Percentiles rank a stretch among this genome's conserved stretches.
phyloP scores from a whole-genome alignment of 2,797 vertebrate genomes.

The Muraenolepis orangiensis region DNA sequence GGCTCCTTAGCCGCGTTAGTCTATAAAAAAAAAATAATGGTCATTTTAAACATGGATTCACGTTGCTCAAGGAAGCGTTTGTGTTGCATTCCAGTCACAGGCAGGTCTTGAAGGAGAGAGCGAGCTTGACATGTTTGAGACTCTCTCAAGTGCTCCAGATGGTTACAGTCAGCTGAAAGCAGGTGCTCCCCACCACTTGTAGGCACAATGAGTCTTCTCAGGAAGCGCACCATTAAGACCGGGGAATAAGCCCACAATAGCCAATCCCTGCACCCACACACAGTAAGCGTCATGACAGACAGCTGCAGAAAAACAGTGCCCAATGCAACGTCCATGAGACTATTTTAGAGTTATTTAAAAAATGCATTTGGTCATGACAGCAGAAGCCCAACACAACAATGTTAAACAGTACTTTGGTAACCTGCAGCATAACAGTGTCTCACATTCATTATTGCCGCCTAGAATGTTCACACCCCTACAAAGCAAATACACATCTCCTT shows the following conservation, averaged over 20 bases:
- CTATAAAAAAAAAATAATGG: slow-evolving; percentile 53
- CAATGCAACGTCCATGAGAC: background rate
- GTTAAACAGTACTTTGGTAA: background rate
- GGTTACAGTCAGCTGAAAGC: slow-evolving; percentile 17
- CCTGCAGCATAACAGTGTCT: background rate
- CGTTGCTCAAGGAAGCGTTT: background rate
- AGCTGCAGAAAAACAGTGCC: background rate
- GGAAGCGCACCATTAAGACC: slow-evolving; percentile 3
- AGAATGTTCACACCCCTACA: background rate
- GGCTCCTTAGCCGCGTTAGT: slow-evolving; percentile 95
- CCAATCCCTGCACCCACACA: background rate
- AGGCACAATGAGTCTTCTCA: slow-evolving; percentile 7
- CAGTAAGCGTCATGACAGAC: background rate
- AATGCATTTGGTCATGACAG: background rate
- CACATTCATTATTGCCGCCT: background rate
- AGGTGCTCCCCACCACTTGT: slow-evolving; percentile 1
- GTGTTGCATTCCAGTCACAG: slow-evolving; percentile 1
- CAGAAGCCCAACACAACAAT: background rate
- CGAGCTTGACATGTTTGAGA: background rate
- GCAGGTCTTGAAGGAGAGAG: background rate
- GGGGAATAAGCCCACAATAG: background rate
- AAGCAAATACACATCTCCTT: background rate
- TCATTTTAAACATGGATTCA: background rate
- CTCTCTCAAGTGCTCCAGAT: background rate
- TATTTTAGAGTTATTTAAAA: background rate